A percentile compares a stretch with the other conserved stretches of the same genome.
phyloP scores from a whole-genome alignment of 2,797 vertebrate species.

The Momotus momota region DNA sequence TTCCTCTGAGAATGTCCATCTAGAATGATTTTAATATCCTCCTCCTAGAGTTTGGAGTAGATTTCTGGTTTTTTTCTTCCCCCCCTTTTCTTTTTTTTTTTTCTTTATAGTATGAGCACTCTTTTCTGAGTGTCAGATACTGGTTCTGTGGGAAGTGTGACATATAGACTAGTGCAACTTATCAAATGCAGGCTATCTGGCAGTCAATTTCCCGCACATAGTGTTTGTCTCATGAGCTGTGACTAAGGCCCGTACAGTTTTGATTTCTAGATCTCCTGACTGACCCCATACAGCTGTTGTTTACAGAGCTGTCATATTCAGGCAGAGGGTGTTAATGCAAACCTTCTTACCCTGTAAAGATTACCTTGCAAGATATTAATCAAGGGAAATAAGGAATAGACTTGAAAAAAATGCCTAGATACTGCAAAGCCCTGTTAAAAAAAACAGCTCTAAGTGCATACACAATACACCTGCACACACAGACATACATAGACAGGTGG shows the following conservation, averaged over 20 bases:
- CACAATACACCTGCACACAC: background rate
- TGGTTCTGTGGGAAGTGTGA: conserved; percentile 8
- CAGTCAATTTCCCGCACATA: conserved; percentile 18
- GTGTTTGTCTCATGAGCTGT: conserved; percentile 2
- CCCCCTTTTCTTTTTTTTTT: background rate
- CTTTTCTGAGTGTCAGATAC: background rate
- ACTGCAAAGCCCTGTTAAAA: background rate
- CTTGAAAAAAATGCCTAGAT: background rate
- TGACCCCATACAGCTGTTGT: conserved; percentile 37
- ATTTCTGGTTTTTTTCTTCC: background rate
- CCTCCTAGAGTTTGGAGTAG: background rate
- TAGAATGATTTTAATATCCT: conserved; percentile 29
- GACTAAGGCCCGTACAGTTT: conserved; percentile 20
- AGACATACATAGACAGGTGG: background rate
- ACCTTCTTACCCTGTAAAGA: conserved; percentile 1
- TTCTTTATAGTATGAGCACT: background rate
- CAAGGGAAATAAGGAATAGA: conserved; percentile 13
- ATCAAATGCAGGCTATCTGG: conserved; percentile 17
- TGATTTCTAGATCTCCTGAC: conserved; percentile 51
- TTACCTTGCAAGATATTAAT: conserved; percentile 9
- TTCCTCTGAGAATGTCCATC: conserved; percentile 13
- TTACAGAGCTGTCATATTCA: conserved; percentile 16
- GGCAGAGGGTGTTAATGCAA: conserved; percentile 17
- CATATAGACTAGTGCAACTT: conserved; percentile 6
- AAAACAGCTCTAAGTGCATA: background rate